A percentile compares a stretch with the other conserved stretches of the same genome.
phyloP scores from a whole-genome alignment of 1,140 invertebrate species.

The Tetramorium alpestre region DNA sequence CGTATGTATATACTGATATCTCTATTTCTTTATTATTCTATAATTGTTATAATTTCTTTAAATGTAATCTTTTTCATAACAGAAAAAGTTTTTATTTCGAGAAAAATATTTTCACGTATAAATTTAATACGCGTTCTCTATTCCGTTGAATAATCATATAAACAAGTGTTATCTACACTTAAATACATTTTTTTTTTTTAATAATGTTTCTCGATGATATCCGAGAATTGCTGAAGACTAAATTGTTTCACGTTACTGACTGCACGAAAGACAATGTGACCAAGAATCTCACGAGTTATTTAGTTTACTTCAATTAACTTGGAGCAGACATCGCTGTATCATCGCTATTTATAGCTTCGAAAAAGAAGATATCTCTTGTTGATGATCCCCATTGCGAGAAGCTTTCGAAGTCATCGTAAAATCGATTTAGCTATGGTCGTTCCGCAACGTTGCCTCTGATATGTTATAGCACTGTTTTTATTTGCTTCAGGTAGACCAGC shows the following conservation, averaged over 20 bases:
- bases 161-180: background rate
- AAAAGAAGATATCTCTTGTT: background rate
- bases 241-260: background rate
- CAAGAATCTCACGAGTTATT: background rate
- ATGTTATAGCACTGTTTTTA: background rate
- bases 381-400: too few relatives aligned
- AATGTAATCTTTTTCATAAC: background rate
- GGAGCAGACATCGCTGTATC: slow-evolving; percentile 15
- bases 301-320: background rate
- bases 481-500: background rate
- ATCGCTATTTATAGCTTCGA: slow-evolving; percentile 60
- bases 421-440: background rate
- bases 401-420: background rate
- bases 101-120: background rate
- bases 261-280: background rate
- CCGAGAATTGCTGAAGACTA: background rate
- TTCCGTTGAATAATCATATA: background rate
- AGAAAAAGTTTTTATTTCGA: background rate
- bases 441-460: background rate
- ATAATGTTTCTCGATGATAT: slow-evolving; percentile 2
- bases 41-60: background rate
- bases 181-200: background rate
- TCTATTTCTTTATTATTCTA: background rate
- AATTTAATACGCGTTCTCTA: background rate
- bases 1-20: background rate